Percentiles rank a stretch among this genome's conserved stretches.
phyloP scores from a whole-genome alignment of 2,113 vertebrate species.

The Gallinago paraguaiae region DNA sequence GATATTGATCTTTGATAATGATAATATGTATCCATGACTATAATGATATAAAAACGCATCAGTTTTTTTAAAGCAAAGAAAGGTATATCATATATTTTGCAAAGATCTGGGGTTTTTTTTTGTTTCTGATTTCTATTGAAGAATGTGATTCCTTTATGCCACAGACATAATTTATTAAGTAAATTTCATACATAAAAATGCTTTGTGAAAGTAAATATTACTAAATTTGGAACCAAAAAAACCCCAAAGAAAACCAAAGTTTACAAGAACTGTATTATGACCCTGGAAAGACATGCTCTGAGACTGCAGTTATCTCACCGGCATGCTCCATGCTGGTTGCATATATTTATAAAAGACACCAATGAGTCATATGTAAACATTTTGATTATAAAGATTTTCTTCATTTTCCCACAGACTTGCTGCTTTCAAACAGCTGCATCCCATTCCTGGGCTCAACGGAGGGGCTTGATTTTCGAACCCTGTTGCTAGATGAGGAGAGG shows the following conservation, averaged over 20 bases:
- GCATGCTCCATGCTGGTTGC: neutral
- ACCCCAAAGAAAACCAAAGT: neutral
- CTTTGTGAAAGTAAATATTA: neutral
- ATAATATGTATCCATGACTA: neutral
- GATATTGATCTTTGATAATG: neutral
- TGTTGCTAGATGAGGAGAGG: constrained; percentile 94
- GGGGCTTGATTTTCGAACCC: constrained; percentile 89
- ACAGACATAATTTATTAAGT: neutral
- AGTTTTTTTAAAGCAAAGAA: neutral
- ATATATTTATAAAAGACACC: constrained; percentile 54
- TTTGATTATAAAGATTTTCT: constrained; percentile 55
- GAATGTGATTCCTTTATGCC: neutral
- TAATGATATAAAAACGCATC: neutral
- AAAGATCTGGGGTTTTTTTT: neutral
- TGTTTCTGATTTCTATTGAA: neutral
- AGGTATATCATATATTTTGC: neutral
- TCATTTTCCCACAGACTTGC: constrained; percentile 81
- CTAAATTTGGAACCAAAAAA: neutral
- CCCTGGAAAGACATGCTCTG: neutral
- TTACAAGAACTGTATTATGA: neutral
- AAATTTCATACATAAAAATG: neutral
- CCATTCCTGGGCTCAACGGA: constrained; percentile 87
- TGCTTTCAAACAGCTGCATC: constrained; percentile 88
- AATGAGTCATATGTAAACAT: constrained; percentile 48
- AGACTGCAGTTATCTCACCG: neutral